Base-by-base conservation (phyloP, 2,888 invertebrate species). In the Sylvicola fuscatus region DNA sequence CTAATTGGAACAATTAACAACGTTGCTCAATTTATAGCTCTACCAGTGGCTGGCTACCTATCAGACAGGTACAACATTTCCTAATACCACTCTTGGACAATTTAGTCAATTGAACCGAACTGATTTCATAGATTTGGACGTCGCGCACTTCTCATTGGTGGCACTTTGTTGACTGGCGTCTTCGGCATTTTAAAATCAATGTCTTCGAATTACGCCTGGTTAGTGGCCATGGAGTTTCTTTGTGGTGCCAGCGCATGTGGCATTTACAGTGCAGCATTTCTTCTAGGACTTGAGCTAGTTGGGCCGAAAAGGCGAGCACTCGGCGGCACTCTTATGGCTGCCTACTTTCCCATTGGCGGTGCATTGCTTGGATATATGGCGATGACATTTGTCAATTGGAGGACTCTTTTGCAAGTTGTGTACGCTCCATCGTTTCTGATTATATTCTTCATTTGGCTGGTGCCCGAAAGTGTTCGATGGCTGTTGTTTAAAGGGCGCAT, bases 231-330 rank as follows among this genome's bases (percentile, higher is more conserved):
- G 17, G 75, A 77, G 50, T 69, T 77, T 36, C 45, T 75, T 1
- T 76, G 75, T 47, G 70, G 76, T 0, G 53, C 66, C 1, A 58
- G 72, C 21, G 70, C 71, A 0, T 67, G 73, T 8, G 74, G 74
- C 0, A 68, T 71, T n/a, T 78, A 66, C 47, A 70, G 70, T 12
- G 69, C 72, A 5, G 70, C 70, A 38, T 76, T 73, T 50, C 70
- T 78, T 46, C 56, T 77, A 45, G 74, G 76, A 73, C 52, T 79
- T 44, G 80, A 81, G 51, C 65, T 77, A 57, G 69, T 78, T 32
- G 75, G 76, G 3, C 72, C 72, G 13, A 64, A 66, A 40, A 70
- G 70, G 39, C 60, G 80, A 33, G 71, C 76, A 26, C 52, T 77
- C 34, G 70, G 70, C 2, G 72, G 77, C 35, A 61, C 74, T 32